A percentile compares a stretch with the other conserved stretches of the same genome.
phyloP scores from a whole-genome alignment of 2,113 vertebrate genomes.

The Silurus asotus region DNA sequence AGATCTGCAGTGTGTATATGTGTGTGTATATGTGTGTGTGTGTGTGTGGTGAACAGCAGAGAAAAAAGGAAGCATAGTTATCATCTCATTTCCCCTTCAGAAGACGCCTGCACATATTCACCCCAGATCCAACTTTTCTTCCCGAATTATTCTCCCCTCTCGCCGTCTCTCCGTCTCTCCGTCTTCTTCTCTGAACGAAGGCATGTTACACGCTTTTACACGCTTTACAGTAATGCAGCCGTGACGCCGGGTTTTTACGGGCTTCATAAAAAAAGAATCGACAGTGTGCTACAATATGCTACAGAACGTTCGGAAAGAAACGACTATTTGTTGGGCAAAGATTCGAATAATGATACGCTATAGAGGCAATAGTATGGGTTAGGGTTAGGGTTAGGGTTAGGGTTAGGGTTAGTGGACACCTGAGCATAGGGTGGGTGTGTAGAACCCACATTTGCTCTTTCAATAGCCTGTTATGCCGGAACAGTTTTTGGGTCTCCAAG shows the following conservation, averaged over 20 bases:
- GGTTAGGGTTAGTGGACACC: too few relatives aligned
- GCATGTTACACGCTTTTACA: not conserved
- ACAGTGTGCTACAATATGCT: too few relatives aligned
- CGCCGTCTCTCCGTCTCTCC: not conserved
- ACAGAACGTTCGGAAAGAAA: too few relatives aligned
- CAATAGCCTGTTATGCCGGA: too few relatives aligned
- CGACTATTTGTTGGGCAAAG: not conserved
- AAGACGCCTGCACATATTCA: constrained; percentile 52
- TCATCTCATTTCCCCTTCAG: constrained; percentile 57
- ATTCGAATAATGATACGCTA: not conserved
- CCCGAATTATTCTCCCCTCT: constrained; percentile 6
- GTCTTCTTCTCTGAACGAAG: not conserved
- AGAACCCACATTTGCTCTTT: too few relatives aligned
- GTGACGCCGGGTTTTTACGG: not conserved
- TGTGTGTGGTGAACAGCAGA: constrained; percentile 57
- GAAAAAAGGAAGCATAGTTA: constrained; percentile 55
- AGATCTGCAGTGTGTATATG: constrained; percentile 50
- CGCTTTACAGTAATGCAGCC: not conserved
- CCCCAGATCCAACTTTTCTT: constrained; percentile 32
- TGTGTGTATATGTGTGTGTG: constrained; percentile 18
- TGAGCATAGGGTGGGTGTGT: too few relatives aligned
- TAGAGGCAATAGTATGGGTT: too few relatives aligned
- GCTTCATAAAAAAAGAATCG: not conserved
- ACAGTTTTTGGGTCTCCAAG: too few relatives aligned
- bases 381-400: too few relatives aligned